Evolutionary conservation across 2,888 invertebrate genomes (phyloP).

Genomic region (Gortyna flavago): DNA sequence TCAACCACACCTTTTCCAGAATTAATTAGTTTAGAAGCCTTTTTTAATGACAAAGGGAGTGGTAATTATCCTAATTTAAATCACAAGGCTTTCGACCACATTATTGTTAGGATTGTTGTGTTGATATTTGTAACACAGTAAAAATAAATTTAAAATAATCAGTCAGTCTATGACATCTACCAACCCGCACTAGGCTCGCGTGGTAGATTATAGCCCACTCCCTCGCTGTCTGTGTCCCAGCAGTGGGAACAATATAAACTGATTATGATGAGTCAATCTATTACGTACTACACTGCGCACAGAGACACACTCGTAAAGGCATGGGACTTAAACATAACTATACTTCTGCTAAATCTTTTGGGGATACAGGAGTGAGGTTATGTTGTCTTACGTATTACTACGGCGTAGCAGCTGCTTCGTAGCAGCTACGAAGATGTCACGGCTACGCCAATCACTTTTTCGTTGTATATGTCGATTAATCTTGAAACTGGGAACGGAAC

Average conservation of each 20-base stretch:
- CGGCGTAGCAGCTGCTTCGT: slow-evolving; percentile 3
- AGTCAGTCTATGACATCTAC: not conserved
- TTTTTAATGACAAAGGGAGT: slow-evolving; percentile 36
- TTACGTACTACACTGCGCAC: not conserved
- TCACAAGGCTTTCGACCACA: slow-evolving; percentile 18
- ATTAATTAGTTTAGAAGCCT: slow-evolving; percentile 37
- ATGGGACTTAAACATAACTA: not conserved
- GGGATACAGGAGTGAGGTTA: not conserved
- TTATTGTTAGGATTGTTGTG: not conserved
- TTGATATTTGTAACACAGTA: not conserved
- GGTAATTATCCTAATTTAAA: slow-evolving; percentile 23
- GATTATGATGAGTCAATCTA: too few species aligned
- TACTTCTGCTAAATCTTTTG: not conserved
- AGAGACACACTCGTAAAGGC: not conserved
- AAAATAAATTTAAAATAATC: not conserved
- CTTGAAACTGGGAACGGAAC: not conserved
- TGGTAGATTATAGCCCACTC: too few species aligned
- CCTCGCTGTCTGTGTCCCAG: too few species aligned
- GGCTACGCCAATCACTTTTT: not conserved
- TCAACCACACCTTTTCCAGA: slow-evolving; percentile 21
- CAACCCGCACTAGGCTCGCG: too few species aligned
- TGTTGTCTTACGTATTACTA: not conserved
- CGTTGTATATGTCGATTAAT: not conserved
- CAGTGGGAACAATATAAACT: too few species aligned
- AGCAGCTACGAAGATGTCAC: not conserved